These are phyloP conservation scores for Netelia fuscicornis DNA, from an alignment of 2,888 invertebrate genomes.

Conservation along the genomic window DNA sequence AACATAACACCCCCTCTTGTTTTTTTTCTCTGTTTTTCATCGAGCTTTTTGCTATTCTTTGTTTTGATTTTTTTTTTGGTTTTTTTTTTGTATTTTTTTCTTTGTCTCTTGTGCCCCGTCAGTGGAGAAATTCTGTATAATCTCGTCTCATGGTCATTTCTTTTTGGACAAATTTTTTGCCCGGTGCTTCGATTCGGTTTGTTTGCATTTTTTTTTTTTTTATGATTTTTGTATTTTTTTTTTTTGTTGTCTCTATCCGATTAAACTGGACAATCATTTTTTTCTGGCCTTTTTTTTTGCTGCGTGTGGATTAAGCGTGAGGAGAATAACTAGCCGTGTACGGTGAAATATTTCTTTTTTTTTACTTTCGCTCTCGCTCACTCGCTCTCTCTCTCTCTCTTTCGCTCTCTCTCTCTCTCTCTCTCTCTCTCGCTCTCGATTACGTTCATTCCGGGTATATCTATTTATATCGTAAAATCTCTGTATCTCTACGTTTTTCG, in stretches of 20 bases:
- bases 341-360: slow-evolving; percentile 62
- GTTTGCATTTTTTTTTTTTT: slow-evolving; percentile 48
- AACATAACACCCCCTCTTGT: slow-evolving; percentile 83
- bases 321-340: slow-evolving; percentile 75
- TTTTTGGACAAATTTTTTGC: slow-evolving; percentile 48
- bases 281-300: slow-evolving; percentile 50
- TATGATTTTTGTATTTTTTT: slow-evolving; percentile 43
- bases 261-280: slow-evolving; percentile 43
- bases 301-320: slow-evolving; percentile 76
- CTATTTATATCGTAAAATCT: slow-evolving; percentile 34
- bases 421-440: slow-evolving; percentile 50
- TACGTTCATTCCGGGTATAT: slow-evolving; percentile 44
- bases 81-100: slow-evolving; percentile 56
- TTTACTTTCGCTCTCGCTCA: slow-evolving; percentile 52
- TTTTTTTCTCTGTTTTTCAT: slow-evolving; percentile 56
- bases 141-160: slow-evolving; percentile 52
- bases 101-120: slow-evolving; percentile 60
- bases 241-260: slow-evolving; percentile 27
- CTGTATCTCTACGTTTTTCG: slow-evolving; percentile 38
- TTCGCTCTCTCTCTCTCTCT: slow-evolving; percentile 44
- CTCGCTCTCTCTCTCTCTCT: slow-evolving; percentile 38
- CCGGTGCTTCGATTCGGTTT: slow-evolving; percentile 63
- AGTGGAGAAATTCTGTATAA: slow-evolving; percentile 58
- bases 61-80: slow-evolving; percentile 58
- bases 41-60: slow-evolving; percentile 47